phyloP scores from a whole-genome alignment of 64 coral and sea anemone genomes.

The Pocillopora verrucosa region DNA sequence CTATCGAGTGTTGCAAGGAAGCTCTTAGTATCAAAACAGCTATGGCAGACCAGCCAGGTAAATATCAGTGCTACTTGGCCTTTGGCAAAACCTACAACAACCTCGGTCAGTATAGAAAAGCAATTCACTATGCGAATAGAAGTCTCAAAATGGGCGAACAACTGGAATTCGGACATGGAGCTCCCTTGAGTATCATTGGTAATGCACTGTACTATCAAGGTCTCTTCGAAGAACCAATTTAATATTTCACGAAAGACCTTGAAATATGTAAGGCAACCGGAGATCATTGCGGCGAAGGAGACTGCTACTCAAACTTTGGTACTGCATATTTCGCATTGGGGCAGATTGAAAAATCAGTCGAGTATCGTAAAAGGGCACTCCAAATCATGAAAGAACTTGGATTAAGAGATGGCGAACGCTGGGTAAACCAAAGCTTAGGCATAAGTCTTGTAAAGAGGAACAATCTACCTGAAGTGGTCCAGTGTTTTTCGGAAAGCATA shows the following conservation, averaged over 20 bases:
- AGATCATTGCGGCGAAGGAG: constrained; percentile 20
- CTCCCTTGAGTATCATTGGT: not conserved
- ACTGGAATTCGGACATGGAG: not conserved
- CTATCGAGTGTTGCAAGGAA: constrained; percentile 8
- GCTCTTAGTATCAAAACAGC: constrained; percentile 10
- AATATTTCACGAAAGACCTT: constrained; percentile 17
- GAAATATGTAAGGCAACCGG: constrained; percentile 7
- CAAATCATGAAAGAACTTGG: constrained; percentile 19
- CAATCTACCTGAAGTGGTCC: not conserved
- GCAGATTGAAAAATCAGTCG: not conserved
- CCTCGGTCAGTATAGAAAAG: not conserved
- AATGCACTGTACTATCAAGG: not conserved
- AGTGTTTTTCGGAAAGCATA: constrained; percentile 4
- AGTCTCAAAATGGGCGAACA: not conserved
- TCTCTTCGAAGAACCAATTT: constrained; percentile 8
- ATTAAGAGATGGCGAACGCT: not conserved
- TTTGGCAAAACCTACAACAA: not conserved
- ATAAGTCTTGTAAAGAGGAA: not conserved
- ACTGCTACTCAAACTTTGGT: not conserved
- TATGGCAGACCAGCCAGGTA: not conserved
- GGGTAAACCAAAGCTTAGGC: not conserved
- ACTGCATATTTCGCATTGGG: not conserved
- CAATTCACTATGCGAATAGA: not conserved
- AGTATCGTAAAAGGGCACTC: constrained; percentile 29
- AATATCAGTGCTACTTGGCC: not conserved